Evolutionary conservation across 2,113 vertebrate genomes (phyloP).

Genomic region (Nothobranchius furzeri): DNA sequence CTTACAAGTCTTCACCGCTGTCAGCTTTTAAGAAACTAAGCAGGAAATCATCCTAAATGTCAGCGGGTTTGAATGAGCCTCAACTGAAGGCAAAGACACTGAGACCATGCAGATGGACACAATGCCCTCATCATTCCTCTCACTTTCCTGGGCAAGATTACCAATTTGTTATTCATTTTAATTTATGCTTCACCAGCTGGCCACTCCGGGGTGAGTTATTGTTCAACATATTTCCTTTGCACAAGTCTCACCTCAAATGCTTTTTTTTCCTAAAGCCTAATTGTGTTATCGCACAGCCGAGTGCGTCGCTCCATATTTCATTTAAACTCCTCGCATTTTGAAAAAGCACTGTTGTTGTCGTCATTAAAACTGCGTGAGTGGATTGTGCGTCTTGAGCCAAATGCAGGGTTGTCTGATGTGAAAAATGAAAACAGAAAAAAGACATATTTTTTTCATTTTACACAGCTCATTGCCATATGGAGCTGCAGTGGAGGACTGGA

Average conservation of each 20-base stretch:
- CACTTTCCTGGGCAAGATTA: constrained; percentile 27
- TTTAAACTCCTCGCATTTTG: constrained; percentile 10
- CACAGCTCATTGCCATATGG: constrained; percentile 67
- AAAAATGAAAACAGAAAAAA: constrained; percentile 10
- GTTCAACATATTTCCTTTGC: constrained; percentile 18
- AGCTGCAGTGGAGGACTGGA: constrained; percentile 61
- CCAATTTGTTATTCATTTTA: constrained; percentile 35
- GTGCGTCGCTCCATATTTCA: constrained; percentile 25
- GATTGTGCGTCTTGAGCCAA: constrained; percentile 47
- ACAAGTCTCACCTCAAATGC: constrained; percentile 11
- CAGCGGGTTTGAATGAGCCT: constrained; percentile 5
- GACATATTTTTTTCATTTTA: constrained; percentile 58
- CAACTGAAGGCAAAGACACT: constrained; percentile 18
- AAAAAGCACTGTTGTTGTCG: constrained; percentile 18
- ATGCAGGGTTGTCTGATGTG: constrained; percentile 45
- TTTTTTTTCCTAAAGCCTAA: neutral
- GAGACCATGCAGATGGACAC: constrained; percentile 41
- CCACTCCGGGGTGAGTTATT: constrained; percentile 20
- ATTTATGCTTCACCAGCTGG: constrained; percentile 47
- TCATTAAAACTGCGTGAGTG: constrained; percentile 24
- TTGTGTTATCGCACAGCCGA: constrained; percentile 15
- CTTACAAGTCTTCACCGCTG: neutral
- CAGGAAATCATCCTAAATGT: constrained; percentile 5
- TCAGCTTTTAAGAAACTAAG: neutral
- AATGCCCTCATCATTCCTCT: constrained; percentile 32